Conservation (phyloP, 2,888 invertebrate genomes). For the Troglohyphantes excavatus region DNA sequence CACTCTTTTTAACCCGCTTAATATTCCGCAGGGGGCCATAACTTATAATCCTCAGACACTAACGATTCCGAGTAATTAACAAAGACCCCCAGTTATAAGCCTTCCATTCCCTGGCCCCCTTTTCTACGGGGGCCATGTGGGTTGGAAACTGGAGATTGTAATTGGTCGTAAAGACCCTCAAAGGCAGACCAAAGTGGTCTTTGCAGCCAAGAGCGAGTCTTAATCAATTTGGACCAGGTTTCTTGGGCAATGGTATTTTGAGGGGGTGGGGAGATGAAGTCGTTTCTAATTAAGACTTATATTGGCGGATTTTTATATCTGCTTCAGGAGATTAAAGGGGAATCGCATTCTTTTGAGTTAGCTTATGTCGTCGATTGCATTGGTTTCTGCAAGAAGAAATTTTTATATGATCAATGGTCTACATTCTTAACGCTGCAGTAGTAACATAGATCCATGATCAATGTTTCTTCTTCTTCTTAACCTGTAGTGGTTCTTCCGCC, state of each 20-base stretch:
- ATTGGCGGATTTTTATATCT: slow-evolving; percentile 18
- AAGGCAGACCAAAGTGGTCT: neutral
- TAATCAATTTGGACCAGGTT: slow-evolving; percentile 29
- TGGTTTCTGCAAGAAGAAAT: too few species aligned
- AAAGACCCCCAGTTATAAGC: slow-evolving; percentile 32
- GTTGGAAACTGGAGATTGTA: slow-evolving; percentile 27
- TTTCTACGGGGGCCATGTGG: neutral
- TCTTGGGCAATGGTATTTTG: neutral
- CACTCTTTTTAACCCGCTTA: slow-evolving; percentile 19
- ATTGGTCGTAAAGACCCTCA: slow-evolving; percentile 29
- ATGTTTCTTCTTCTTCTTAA: too few species aligned
- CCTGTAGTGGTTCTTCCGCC: too few species aligned
- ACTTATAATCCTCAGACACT: slow-evolving; percentile 39
- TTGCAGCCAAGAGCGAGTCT: slow-evolving; percentile 5
- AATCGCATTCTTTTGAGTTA: neutral
- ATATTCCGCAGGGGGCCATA: slow-evolving; percentile 23
- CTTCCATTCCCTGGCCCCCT: neutral
- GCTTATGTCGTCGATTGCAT: too few species aligned
- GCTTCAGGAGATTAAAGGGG: neutral
- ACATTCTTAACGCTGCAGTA: too few species aligned
- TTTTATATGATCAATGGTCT: too few species aligned
- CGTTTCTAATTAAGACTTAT: slow-evolving; percentile 25
- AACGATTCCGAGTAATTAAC: slow-evolving; percentile 53
- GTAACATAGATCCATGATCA: too few species aligned
- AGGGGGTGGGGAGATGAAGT: neutral